Evolutionary conservation across 37 sponge, comb jelly and placozoan species (phyloP).

Genomic region (Beroe forskalii): DNA sequence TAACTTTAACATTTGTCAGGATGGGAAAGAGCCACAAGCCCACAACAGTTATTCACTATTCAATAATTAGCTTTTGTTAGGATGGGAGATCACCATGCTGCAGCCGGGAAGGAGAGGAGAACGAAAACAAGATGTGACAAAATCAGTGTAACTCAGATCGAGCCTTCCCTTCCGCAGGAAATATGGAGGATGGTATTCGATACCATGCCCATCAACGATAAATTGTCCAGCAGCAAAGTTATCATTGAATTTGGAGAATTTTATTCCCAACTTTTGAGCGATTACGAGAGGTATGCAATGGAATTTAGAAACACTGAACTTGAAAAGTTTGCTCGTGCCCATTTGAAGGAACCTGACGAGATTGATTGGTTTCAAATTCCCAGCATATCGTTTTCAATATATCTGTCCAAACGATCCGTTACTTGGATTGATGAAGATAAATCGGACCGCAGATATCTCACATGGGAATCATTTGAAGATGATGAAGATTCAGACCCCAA

Average conservation of each 20-base stretch:
- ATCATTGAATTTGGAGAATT: slow-evolving; percentile 16
- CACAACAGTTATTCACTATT: no score
- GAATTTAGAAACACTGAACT: not conserved
- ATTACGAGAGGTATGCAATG: not conserved
- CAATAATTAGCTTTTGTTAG: no score
- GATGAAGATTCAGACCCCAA: not conserved
- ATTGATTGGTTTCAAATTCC: not conserved
- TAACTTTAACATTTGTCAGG: no score
- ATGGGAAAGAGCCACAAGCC: no score
- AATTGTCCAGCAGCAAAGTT: slow-evolving; percentile 2
- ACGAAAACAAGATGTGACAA: not conserved
- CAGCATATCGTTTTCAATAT: not conserved
- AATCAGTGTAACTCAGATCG: not conserved
- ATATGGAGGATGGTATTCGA: slow-evolving; percentile 11
- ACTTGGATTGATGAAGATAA: slow-evolving; percentile 8
- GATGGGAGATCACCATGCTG: no score
- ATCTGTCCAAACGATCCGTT: not conserved
- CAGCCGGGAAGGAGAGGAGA: no score
- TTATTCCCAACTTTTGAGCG: not conserved
- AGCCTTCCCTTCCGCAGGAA: not conserved
- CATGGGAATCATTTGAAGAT: not conserved
- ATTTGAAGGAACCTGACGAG: not conserved
- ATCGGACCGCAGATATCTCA: not conserved
- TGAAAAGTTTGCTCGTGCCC: not conserved
- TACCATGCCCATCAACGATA: not conserved